A percentile compares a stretch with the other conserved stretches of the same genome.
Conservation (phyloP, 2,888 invertebrate genomes). For the Ichneumon xanthorius region DNA sequence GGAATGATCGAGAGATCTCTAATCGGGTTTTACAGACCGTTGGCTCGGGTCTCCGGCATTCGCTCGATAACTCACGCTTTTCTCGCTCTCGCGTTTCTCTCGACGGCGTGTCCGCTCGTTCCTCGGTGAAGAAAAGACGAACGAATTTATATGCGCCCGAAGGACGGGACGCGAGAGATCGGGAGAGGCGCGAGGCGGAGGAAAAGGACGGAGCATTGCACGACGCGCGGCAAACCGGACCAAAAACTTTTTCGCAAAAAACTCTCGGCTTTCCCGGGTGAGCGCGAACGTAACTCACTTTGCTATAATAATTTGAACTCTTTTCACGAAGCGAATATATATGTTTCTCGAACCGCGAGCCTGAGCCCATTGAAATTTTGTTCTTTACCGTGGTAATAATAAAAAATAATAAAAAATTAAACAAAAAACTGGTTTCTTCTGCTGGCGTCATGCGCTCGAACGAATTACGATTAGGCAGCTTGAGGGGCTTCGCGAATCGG, state of each 20-base stretch:
- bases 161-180: conserved; percentile 33
- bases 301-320: conserved; percentile 45
- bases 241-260: conserved; percentile 52
- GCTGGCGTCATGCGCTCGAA: conserved; percentile 23
- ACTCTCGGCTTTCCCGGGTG: conserved; percentile 24
- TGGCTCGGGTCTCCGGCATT: conserved; percentile 68
- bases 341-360: conserved; percentile 10
- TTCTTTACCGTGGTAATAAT: conserved; percentile 20
- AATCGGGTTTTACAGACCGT: conserved; percentile 81
- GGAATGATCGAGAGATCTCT: conserved; percentile 71
- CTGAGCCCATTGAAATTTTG: conserved; percentile 42
- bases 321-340: conserved; percentile 28
- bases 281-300: conserved; percentile 53
- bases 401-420: background rate
- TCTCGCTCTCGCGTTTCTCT: conserved; percentile 19
- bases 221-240: conserved; percentile 1
- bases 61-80: conserved; percentile 53
- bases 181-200: conserved; percentile 11
- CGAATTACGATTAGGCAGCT: conserved; percentile 52
- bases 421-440: conserved; percentile 44
- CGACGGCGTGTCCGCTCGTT: conserved; percentile 21
- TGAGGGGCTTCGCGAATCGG: background rate
- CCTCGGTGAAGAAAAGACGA: conserved; percentile 63
- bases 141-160: conserved; percentile 68
- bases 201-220: conserved; percentile 25